Evolutionary conservation across 30 jellyfish, hydroid and myxozoan genomes (phyloP).

Genomic region (Nemopilema nomurai): DNA sequence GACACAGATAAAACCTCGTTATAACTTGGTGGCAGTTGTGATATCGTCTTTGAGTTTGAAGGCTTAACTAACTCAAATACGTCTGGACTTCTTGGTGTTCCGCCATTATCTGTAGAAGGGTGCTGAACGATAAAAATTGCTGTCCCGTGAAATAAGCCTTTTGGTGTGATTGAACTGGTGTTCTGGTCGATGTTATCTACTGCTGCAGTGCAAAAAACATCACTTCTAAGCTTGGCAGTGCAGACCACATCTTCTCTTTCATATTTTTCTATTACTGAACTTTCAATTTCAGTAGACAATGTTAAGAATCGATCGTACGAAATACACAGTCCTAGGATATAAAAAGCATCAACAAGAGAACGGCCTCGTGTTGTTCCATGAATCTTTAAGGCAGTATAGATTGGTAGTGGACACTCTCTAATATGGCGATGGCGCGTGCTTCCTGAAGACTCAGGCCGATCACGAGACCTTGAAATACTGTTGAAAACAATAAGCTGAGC

Average conservation of each 20-base stretch:
- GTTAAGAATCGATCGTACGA: constrained; percentile 17
- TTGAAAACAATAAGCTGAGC: constrained; percentile 34
- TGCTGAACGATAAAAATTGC: constrained; percentile 38
- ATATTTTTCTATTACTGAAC: background rate
- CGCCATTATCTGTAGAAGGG: constrained; percentile 4
- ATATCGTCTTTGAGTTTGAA: constrained; percentile 4
- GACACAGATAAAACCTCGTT: background rate
- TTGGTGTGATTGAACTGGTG: constrained; percentile 23
- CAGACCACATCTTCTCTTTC: constrained; percentile 34
- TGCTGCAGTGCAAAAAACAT: constrained; percentile 14
- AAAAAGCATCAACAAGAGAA: constrained; percentile 1
- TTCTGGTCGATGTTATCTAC: constrained; percentile 32
- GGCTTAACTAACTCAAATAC: constrained; percentile 8
- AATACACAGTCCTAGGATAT: constrained; percentile 6
- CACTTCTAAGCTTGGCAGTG: constrained; percentile 18
- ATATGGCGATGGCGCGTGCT: constrained; percentile 11
- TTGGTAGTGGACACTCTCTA: constrained; percentile 38
- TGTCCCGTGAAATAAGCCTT: constrained; percentile 37
- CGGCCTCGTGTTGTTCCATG: constrained; percentile 30
- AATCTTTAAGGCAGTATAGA: constrained; percentile 21
- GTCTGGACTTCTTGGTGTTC: constrained; percentile 20
- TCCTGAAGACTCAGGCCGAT: constrained; percentile 17
- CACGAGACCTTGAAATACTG: constrained; percentile 8
- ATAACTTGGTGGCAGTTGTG: constrained; percentile 4
- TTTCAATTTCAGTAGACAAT: constrained; percentile 8